Evolutionary conservation across 2,113 vertebrate species (phyloP).

Genomic region (Syrrhaptes paradoxus): DNA sequence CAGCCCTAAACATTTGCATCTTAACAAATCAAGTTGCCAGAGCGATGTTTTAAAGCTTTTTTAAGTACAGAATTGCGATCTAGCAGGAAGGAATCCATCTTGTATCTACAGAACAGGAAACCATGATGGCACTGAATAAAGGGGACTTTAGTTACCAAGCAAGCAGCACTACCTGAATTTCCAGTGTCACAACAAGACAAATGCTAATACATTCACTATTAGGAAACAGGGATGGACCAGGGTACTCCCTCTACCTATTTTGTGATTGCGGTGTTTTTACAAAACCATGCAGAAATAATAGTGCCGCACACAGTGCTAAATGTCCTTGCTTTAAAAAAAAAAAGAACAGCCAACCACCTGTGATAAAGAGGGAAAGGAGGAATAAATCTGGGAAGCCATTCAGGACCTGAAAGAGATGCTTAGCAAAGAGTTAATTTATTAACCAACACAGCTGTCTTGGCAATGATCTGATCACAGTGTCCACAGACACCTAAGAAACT

Average conservation of each 20-base stretch:
- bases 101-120: background rate
- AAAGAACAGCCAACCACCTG: background rate
- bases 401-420: background rate
- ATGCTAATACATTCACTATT: background rate
- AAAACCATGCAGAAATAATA: background rate
- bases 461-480: background rate
- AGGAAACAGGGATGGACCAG: background rate
- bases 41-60: background rate
- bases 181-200: background rate
- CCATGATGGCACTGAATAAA: background rate
- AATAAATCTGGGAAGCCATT: background rate
- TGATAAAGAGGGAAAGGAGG: background rate
- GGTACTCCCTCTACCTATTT: background rate
- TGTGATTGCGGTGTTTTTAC: background rate
- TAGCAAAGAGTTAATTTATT: background rate
- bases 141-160: background rate
- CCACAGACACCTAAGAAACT: background rate
- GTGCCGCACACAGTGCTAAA: background rate
- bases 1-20: background rate
- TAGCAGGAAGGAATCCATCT: background rate
- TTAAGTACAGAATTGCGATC: background rate
- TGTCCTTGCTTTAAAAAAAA: background rate
- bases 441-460: background rate
- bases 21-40: background rate
- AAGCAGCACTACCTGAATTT: background rate